Evolutionary conservation across 2,888 invertebrate species (phyloP).

Genomic region (Ganaspis brasiliensis): DNA sequence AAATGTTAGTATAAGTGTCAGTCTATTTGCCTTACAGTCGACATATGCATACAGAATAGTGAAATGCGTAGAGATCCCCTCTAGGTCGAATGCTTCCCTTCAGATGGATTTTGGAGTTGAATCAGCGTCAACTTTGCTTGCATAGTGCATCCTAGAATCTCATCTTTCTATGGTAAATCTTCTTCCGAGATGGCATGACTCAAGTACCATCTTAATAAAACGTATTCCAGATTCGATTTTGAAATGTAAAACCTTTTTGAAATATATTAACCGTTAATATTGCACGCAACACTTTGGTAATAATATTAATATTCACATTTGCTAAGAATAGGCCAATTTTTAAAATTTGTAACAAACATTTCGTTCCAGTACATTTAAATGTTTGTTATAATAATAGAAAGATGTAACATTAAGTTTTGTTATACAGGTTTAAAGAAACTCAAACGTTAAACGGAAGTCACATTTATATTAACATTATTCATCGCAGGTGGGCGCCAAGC

Average conservation of each 20-base stretch:
- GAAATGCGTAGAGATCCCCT: not conserved
- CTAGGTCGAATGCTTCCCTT: slow-evolving; percentile 16
- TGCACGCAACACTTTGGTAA: too few species aligned
- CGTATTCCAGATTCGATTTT: too few species aligned
- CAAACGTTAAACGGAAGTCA: not conserved
- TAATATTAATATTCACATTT: too few species aligned
- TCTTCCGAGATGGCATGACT: not conserved
- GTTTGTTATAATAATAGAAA: too few species aligned
- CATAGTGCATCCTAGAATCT: slow-evolving; percentile 18
- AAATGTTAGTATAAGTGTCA: slow-evolving; percentile 21
- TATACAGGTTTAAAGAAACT: slow-evolving; percentile 13
- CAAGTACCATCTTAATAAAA: slow-evolving; percentile 10
- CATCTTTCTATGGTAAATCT: slow-evolving; percentile 18
- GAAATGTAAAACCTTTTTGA: too few species aligned
- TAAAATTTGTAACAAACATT: too few species aligned
- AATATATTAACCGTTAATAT: too few species aligned
- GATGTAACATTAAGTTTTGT: not conserved
- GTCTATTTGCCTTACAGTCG: slow-evolving; percentile 29
- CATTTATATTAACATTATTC: slow-evolving; percentile 23
- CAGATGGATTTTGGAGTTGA: slow-evolving; percentile 1
- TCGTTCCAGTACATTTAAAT: too few species aligned
- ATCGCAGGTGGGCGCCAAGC: slow-evolving; percentile 40
- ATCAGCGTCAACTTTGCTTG: slow-evolving; percentile 20
- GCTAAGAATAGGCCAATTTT: too few species aligned
- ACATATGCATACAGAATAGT: slow-evolving; percentile 20